These are phyloP conservation scores for Hypocryptadius cinnamomeus DNA, from an alignment of 2,113 vertebrate species.

Conservation along the genomic window DNA sequence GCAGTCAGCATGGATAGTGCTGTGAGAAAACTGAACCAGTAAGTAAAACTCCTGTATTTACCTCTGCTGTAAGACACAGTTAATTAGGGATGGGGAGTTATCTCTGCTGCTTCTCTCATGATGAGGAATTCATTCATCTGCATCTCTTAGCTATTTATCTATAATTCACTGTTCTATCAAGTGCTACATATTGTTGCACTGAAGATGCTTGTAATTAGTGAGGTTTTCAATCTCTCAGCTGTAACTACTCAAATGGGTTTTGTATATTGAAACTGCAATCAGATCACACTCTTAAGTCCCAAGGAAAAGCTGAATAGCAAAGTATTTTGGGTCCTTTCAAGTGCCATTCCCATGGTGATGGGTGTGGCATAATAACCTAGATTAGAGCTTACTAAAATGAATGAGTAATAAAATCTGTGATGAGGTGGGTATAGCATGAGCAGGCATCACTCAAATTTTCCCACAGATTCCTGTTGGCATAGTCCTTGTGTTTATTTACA, in stretches of 20 bases:
- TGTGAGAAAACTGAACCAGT: not conserved
- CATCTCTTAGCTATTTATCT: not conserved
- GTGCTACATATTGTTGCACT: not conserved
- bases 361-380: slow-evolving; percentile 49
- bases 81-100: not conserved
- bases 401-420: slow-evolving; percentile 26
- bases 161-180: not conserved
- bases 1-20: not conserved
- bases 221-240: not conserved
- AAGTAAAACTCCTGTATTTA: not conserved
- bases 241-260: not conserved
- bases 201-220: not conserved
- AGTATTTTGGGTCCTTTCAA: slow-evolving; percentile 1
- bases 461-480: slow-evolving; percentile 30
- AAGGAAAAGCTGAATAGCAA: not conserved
- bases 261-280: not conserved
- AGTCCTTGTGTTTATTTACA: not conserved
- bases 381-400: not conserved
- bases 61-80: not conserved
- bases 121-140: not conserved
- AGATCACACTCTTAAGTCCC: not conserved
- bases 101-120: not conserved
- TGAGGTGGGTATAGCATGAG: slow-evolving; percentile 15
- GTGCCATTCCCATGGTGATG: slow-evolving; percentile 4
- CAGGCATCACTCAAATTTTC: slow-evolving; percentile 4